Percentiles rank a stretch among this genome's conserved stretches.
These are phyloP conservation scores for Actias luna DNA, from an alignment of 2,888 invertebrate genomes.

Conservation along the genomic window DNA sequence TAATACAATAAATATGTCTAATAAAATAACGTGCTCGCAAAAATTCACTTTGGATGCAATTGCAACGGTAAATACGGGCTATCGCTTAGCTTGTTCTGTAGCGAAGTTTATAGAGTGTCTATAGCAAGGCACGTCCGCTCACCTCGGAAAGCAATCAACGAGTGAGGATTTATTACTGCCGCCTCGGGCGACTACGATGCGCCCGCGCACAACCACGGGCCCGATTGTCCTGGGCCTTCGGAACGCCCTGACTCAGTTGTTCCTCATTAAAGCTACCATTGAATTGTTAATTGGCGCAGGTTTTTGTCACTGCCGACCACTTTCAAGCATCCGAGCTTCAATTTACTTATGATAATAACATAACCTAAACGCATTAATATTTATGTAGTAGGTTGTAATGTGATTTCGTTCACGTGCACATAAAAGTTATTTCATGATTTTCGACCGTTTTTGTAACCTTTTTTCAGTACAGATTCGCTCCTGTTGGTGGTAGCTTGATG, in stretches of 20 bases:
- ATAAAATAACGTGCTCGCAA: background rate
- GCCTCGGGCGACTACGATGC: slow-evolving; percentile 30
- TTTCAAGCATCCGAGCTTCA: background rate
- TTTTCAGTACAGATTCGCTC: too few species aligned
- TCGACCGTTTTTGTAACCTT: too few species aligned
- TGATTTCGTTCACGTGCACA: too few species aligned
- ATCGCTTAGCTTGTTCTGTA: slow-evolving; percentile 1
- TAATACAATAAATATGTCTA: too few species aligned
- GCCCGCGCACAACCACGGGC: slow-evolving; percentile 35
- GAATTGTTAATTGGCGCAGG: background rate
- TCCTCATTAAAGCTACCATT: slow-evolving; percentile 9
- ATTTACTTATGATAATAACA: slow-evolving; percentile 2
- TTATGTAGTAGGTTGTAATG: too few species aligned
- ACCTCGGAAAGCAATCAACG: slow-evolving; percentile 64
- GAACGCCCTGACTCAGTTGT: slow-evolving; percentile 21
- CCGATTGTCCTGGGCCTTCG: slow-evolving; percentile 38
- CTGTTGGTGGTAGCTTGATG: too few species aligned
- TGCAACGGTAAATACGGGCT: background rate
- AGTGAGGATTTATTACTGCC: slow-evolving; percentile 56
- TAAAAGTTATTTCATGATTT: too few species aligned
- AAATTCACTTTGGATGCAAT: background rate
- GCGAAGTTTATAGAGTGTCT: background rate
- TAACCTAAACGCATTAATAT: background rate
- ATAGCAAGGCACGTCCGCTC: slow-evolving; percentile 18
- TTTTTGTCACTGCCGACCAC: slow-evolving; percentile 1